Conservation (phyloP, 2,888 invertebrate genomes). For the Diarsia mendica region DNA sequence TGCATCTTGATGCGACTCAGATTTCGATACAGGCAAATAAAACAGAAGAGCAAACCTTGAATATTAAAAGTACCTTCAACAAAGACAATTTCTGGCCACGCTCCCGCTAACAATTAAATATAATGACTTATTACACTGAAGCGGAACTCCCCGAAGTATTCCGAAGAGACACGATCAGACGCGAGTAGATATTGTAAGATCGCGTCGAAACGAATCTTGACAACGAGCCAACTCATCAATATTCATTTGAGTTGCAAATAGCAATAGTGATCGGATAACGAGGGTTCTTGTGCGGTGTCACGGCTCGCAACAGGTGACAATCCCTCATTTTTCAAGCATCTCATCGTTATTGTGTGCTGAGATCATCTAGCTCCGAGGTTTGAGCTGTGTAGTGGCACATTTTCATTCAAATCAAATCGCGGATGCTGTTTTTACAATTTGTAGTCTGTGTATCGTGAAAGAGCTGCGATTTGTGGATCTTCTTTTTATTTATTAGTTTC, state of each 20-base stretch:
- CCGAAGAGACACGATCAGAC: constrained; percentile 40
- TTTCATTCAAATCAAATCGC: constrained; percentile 22
- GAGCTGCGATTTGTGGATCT: not conserved
- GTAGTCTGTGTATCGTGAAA: not conserved
- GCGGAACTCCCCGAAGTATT: constrained; percentile 37
- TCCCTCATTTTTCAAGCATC: constrained; percentile 72
- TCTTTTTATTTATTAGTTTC: too few relatives aligned
- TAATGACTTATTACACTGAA: constrained; percentile 52
- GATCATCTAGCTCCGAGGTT: constrained; percentile 25
- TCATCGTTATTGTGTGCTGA: constrained; percentile 50
- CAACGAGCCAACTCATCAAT: constrained; percentile 68
- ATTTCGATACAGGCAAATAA: not conserved
- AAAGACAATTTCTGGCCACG: constrained; percentile 31
- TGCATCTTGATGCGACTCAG: not conserved
- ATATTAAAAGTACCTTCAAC: constrained; percentile 20
- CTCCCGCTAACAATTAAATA: constrained; percentile 51
- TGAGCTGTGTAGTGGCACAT: not conserved
- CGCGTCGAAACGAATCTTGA: constrained; percentile 45
- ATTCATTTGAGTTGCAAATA: constrained; percentile 68
- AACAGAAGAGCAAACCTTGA: constrained; percentile 11
- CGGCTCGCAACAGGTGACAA: constrained; percentile 75
- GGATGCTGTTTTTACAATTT: constrained; percentile 3
- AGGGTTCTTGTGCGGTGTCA: constrained; percentile 58
- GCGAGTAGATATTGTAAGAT: constrained; percentile 36
- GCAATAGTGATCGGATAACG: constrained; percentile 62